Conservation (phyloP, 2,113 vertebrate species). For the Nipponia nippon region DNA sequence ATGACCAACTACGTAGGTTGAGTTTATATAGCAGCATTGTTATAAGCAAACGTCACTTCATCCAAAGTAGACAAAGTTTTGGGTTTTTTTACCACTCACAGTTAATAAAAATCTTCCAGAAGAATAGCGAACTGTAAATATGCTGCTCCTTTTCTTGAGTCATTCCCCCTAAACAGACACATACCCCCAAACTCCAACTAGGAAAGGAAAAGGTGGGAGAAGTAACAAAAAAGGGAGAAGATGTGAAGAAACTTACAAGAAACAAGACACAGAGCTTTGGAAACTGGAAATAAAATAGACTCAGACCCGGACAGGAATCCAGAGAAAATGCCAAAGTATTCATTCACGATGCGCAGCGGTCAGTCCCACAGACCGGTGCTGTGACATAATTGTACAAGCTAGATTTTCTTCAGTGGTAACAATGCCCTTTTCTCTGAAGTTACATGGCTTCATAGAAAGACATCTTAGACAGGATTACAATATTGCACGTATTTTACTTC, state of each 20-base stretch:
- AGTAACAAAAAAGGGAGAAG: not conserved
- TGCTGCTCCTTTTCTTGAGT: not conserved
- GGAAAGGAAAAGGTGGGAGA: not conserved
- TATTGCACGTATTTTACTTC: not conserved
- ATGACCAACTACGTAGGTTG: fast-evolving
- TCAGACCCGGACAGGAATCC: not conserved
- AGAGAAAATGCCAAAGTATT: not conserved
- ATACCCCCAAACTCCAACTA: not conserved
- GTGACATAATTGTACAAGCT: not conserved
- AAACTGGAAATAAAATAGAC: not conserved
- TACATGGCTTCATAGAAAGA: not conserved
- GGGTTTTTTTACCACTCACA: not conserved
- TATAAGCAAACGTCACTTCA: not conserved
- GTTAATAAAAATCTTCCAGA: not conserved
- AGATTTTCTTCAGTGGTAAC: not conserved
- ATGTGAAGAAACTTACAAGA: not conserved
- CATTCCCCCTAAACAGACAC: not conserved
- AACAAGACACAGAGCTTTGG: not conserved
- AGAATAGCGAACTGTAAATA: not conserved
- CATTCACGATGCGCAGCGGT: not conserved
- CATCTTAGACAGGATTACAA: not conserved
- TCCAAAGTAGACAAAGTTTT: not conserved
- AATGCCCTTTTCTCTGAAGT: not conserved
- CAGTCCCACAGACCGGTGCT: not conserved
- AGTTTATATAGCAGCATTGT: not conserved